These are phyloP conservation scores for Manis pentadactyla DNA, from an alignment of 2,797 vertebrate genomes.

Conservation along the genomic window DNA sequence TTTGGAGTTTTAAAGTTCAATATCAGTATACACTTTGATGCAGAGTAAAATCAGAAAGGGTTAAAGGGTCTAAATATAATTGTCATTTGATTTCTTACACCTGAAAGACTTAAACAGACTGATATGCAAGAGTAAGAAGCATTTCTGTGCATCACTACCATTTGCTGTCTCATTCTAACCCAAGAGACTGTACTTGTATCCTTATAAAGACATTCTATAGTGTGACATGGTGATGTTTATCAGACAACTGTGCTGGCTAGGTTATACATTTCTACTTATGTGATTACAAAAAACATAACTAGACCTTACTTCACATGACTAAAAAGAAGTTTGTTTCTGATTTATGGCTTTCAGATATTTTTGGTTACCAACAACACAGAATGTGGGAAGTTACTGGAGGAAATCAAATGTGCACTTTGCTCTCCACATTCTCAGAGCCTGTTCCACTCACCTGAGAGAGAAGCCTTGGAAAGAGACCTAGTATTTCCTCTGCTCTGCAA, in stretches of 20 bases:
- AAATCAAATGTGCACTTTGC: conserved; percentile 98
- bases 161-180: not conserved
- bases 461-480: conserved; percentile 92
- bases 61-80: conserved; percentile 14
- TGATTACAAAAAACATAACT: not conserved
- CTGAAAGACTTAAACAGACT: not conserved
- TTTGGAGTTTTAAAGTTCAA: conserved; percentile 45
- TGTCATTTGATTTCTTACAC: conserved; percentile 35
- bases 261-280: conserved; percentile 35
- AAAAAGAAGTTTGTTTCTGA: conserved; percentile 82
- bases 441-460: conserved; percentile 93
- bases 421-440: conserved; percentile 98
- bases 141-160: not conserved
- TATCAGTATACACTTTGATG: not conserved
- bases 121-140: not conserved
- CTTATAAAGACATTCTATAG: conserved; percentile 1
- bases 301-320: not conserved
- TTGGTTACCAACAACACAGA: conserved; percentile 97
- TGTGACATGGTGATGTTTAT: not conserved
- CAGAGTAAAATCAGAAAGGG: not conserved
- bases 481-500: conserved; percentile 95
- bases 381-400: conserved; percentile 97
- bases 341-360: conserved; percentile 94
- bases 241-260: conserved; percentile 1
- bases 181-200: not conserved